Base-by-base conservation (phyloP, 1,140 invertebrate species). In the Stegodyphus mimosarum region DNA sequence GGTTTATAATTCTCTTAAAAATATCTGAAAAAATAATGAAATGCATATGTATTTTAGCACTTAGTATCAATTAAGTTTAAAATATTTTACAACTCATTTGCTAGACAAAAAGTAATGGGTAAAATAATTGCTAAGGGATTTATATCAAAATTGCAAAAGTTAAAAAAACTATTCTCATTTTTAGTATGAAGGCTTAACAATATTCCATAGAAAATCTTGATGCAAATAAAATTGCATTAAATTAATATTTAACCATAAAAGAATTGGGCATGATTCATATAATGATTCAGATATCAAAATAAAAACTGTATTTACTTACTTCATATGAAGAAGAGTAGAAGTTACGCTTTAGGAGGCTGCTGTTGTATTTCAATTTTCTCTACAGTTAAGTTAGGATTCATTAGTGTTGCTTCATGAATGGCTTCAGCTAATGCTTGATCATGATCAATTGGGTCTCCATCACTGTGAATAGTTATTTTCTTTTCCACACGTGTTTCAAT, bases 361-460 rank as follows among this genome's bases (percentile, higher is more conserved):
- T 98, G 96, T 90, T 97, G 96, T 88, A 98, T 98, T 92, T 98
- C 97, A 88, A 98, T 98, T 91, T 98, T 98, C 89, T 98, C 96
- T 13, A 98, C 96, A 13, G 95, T 97, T 96, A 98, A 97, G 91
- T 98, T 96, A 0, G 96, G 96, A 92, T 98, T 98, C 96, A 97
- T 97, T 79, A 94, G 94, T 60, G 97, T 97, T 51, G 96, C 96
- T 91, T 98, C 96, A 86, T 90, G 89, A 89, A 98, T 98, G 88
- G 97, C 97, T 91, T 98, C 96, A 69, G 95, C 95, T 87, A 98
- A 92, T 53, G 97, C 97, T 88, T 94, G 93, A 90, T 99, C 97
- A 91, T 98, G 97, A 92, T 99, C 97, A 88, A 98, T 96, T 87
- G 96, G 96, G 92, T 98, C 97, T 11, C 96, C 96, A 90, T 98